phyloP scores from a whole-genome alignment of 2,888 invertebrate genomes.

The Terebella lapidaria region DNA sequence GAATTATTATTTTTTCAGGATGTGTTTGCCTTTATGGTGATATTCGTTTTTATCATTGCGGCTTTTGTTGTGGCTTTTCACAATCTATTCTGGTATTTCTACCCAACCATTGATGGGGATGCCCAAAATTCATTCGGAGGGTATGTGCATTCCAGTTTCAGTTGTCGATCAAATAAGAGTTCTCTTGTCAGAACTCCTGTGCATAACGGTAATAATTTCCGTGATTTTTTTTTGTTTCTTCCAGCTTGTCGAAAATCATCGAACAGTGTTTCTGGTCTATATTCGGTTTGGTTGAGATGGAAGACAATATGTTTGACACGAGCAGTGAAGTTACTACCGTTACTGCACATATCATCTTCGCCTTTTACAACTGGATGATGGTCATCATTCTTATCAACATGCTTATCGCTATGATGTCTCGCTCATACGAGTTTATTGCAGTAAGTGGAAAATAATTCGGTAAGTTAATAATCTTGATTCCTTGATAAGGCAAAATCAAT shows the following conservation, averaged over 20 bases:
- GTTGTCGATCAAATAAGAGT: no score
- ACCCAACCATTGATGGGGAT: conserved; percentile 6
- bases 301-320: background rate
- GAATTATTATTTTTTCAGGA: conserved; percentile 30
- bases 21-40: conserved; percentile 39
- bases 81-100: conserved; percentile 49
- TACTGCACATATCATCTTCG: conserved; percentile 4
- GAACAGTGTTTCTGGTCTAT: conserved; percentile 47
- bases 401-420: conserved; percentile 68
- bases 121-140: background rate
- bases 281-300: conserved; percentile 40
- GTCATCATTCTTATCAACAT: conserved; percentile 52
- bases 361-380: conserved; percentile 10
- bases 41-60: conserved; percentile 35
- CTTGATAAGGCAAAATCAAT: no score
- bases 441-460: no score
- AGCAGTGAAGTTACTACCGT: background rate
- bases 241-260: conserved; percentile 38
- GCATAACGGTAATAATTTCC: background rate
- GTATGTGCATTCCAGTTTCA: no score
- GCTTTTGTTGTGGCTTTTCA: conserved; percentile 45
- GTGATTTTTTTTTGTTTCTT: background rate
- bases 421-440: conserved; percentile 64
- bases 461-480: no score
- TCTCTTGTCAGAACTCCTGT: background rate